phyloP scores from a whole-genome alignment of 2,888 invertebrate species.

The Cheilosia grossa region DNA sequence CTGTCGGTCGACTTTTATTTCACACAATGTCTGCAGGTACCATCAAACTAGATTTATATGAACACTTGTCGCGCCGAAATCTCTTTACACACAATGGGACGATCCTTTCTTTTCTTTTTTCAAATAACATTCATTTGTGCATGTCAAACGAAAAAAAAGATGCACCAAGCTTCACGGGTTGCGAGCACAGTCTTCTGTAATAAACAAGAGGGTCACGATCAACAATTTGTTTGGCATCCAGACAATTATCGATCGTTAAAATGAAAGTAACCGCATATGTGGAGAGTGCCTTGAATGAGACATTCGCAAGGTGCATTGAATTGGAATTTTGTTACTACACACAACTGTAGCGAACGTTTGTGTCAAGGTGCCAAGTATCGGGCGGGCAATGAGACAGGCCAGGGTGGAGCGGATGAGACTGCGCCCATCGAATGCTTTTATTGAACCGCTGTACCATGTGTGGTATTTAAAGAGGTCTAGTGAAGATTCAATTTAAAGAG shows the following conservation, averaged over 20 bases:
- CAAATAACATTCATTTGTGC: background rate
- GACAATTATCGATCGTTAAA: conserved; percentile 5
- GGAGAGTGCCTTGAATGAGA: background rate
- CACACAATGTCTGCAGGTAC: no score
- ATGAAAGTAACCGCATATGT: conserved; percentile 12
- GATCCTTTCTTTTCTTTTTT: background rate
- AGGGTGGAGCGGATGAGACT: background rate
- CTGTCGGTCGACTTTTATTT: no score
- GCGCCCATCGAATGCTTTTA: background rate
- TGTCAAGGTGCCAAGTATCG: background rate
- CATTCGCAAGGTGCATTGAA: background rate
- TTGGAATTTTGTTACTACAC: background rate
- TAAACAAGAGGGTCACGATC: conserved; percentile 41
- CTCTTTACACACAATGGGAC: background rate
- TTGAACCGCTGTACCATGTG: background rate
- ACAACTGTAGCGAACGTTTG: background rate
- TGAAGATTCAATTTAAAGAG: no score
- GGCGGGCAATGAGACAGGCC: background rate
- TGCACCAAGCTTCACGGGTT: conserved; percentile 6
- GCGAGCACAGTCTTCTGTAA: background rate
- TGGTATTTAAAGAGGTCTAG: no score
- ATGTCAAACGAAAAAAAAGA: conserved; percentile 14
- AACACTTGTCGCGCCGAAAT: background rate
- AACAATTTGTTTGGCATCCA: conserved; percentile 23
- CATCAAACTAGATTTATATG: no score